These are phyloP conservation scores for Blastomussa wellsi DNA, from an alignment of 92 coral and sea anemone species.

Conservation along the genomic window DNA sequence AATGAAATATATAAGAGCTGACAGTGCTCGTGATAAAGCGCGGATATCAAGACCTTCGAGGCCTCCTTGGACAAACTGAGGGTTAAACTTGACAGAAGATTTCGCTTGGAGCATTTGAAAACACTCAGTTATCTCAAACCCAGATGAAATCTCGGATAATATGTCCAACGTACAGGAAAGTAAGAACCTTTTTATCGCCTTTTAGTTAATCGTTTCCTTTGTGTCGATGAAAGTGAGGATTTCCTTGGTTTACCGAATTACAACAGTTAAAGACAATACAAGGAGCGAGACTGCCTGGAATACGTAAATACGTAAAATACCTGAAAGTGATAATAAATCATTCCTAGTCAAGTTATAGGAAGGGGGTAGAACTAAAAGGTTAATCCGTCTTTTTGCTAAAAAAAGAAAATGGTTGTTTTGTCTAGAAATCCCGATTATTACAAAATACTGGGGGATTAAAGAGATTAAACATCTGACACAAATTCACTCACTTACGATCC, in stretches of 20 bases:
- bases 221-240: not conserved
- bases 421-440: not conserved
- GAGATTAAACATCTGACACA: not conserved
- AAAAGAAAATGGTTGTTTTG: not conserved
- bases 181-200: not conserved
- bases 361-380: not conserved
- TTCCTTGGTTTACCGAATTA: not conserved
- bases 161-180: not conserved
- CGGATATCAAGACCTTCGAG: not conserved
- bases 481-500: not conserved
- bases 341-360: not conserved
- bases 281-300: constrained; percentile 3
- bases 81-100: not conserved
- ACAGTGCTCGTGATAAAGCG: not conserved
- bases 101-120: not conserved
- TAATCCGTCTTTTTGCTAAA: not conserved
- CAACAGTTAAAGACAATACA: not conserved
- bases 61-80: not conserved
- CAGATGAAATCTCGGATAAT: not conserved
- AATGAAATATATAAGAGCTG: not conserved
- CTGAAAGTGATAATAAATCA: not conserved
- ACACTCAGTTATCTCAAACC: not conserved
- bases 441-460: constrained; percentile 1
- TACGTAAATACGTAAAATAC: constrained; percentile 5
- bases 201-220: not conserved